Base-by-base conservation (phyloP, 2,797 vertebrate species). In the Myotis planiceps region DNA sequence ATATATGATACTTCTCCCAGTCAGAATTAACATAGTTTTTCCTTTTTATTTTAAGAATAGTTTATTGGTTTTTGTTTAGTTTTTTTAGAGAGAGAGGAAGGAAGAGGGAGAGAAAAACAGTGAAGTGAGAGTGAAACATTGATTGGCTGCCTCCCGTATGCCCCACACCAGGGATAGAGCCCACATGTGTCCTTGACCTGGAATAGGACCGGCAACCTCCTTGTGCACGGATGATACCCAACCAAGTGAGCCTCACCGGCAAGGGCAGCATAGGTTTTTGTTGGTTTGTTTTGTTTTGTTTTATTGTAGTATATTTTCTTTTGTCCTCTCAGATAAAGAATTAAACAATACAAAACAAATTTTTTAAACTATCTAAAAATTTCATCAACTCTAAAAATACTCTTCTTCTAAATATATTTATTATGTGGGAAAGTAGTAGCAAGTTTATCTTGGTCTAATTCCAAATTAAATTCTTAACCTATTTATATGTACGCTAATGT, bases 391-490 rank as follows among this genome's bases (percentile, higher is more conserved):
- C 39, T 72, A 14, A 80, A 47, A 15, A 58, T 39, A 25, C 2
- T 60, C 34, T 91, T 39, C n/a, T 12, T 60, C 34, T 76, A 83
- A 58, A 81, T 47, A 74, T 55, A 13, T 84, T 88, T 96, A 85
- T 65, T 96, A 74, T 79, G 94, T n/a, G 94, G 23, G 10, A 71
- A 88, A 89, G 47, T 78, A 47, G 47, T 66, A 15, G 6, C 27
- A 89, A 74, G 37, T 8, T 92, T 96, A 82, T 72, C 75, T 94
- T 82, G 68, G 55, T 80, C 49, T 90, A 92, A 91, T 93, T 95
- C 68, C 87, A 97, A 95, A 92, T 75, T 68, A 96, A 93, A 90
- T 83, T 78, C 58, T 93, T 95, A 96, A 93, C 63, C 72, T 95
- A 90, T 78, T 93, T 93, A 94, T 88, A 42, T 80, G 21, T 45